Base-by-base conservation (phyloP, 2,888 invertebrate genomes). In the Drosophila paramelanica region DNA sequence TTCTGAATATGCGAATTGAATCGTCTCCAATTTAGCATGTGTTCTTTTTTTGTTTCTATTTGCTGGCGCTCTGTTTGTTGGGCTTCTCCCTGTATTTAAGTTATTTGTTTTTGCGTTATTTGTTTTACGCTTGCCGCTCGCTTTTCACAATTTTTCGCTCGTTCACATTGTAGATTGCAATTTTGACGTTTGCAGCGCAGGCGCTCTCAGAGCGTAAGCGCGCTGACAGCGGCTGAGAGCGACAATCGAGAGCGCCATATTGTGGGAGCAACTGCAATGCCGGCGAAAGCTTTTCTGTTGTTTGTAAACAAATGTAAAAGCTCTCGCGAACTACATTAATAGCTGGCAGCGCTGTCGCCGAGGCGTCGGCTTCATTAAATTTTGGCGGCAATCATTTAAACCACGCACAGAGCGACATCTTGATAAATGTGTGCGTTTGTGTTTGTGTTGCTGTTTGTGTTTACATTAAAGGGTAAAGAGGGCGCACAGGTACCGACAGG, bases 141-240 rank as follows among this genome's bases (percentile, higher is more conserved):
- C 52, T 62, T 68, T 74, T 65, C 61, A 67, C 66, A 70, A 74
- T 65, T 83, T 77, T 70, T 71, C 78, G 50, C 69, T 88, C 78
- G 87, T 73, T 84, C 76, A 79, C 78, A 83, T 73, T 88, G 66
- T 77, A 51, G 68, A 73, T 59, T 86, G 81, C 84, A 83, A 73
- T 83, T 84, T 83, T 84, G 84, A 84, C 84, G 61, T 70, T 86
- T 88, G 69, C 43, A 52, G 89, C 89, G 84, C 89, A 78, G 49
- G 87, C 84, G 84, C 84, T 64, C 46, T 79, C 52, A 11, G 36
- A 50, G 14, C 27, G 7, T 25, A 42, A 6, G 20, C 3, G 20
- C 3, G 46, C 27, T 45, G 20, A 27, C 33, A 57, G 27, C 45
- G 17, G 2, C 14, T 17, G 49, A 41, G 52, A 47, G 33, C 20